phyloP scores from a whole-genome alignment of 2,888 invertebrate species.

The Stenchaetothrips biformis region DNA sequence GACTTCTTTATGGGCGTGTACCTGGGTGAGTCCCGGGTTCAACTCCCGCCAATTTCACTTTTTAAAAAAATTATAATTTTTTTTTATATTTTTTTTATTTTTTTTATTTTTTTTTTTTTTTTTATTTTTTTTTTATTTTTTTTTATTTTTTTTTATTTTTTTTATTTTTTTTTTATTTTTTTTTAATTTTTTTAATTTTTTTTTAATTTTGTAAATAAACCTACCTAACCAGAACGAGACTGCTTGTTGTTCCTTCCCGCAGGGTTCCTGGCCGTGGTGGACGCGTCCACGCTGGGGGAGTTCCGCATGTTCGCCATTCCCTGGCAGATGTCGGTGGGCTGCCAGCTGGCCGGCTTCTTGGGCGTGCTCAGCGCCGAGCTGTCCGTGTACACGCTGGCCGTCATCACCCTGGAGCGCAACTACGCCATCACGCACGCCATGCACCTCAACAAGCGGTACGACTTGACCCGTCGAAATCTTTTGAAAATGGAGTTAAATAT shows the following conservation, averaged over 20 bases:
- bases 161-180: conserved; percentile 22
- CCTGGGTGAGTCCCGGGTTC: conserved; percentile 55
- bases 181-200: not conserved
- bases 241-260: conserved; percentile 34
- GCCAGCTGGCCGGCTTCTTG: conserved; percentile 90
- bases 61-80: not conserved
- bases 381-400: conserved; percentile 91
- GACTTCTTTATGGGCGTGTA: conserved; percentile 98
- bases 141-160: conserved; percentile 27
- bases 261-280: conserved; percentile 92
- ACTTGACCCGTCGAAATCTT: no score
- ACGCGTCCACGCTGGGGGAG: conserved; percentile 91
- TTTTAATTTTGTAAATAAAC: conserved; percentile 27
- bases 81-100: not conserved
- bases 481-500: no score
- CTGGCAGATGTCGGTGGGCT: conserved; percentile 94
- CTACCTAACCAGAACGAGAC: not conserved
- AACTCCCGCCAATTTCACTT: not conserved
- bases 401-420: conserved; percentile 91
- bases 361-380: conserved; percentile 91
- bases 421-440: conserved; percentile 97
- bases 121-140: not conserved
- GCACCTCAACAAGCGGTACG: conserved; percentile 75
- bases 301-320: conserved; percentile 94
- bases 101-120: not conserved